A percentile compares a stretch with the other conserved stretches of the same genome.
phyloP scores from a whole-genome alignment of 2,797 vertebrate genomes.

The Enteromius trimaculatus region DNA sequence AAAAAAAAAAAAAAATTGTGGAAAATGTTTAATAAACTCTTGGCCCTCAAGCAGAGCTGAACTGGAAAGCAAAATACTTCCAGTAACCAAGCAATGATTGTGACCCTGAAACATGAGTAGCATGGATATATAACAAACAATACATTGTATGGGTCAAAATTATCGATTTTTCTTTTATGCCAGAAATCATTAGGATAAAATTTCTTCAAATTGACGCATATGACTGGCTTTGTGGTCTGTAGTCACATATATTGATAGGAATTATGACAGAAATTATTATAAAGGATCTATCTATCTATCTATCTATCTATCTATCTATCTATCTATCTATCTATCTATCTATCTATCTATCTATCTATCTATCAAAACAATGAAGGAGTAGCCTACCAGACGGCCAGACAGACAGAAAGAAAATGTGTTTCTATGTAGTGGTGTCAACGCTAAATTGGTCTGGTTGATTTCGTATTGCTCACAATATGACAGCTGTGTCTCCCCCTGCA shows the following conservation, averaged over 20 bases:
- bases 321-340: neutral
- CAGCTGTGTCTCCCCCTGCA: conserved; percentile 37
- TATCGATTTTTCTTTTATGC: neutral
- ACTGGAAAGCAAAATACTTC: neutral
- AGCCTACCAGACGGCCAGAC: conserved; percentile 1
- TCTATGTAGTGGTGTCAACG: neutral
- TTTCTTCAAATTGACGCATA: too few species aligned
- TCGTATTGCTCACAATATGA: neutral
- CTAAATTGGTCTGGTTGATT: neutral
- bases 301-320: neutral
- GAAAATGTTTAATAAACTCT: conserved; percentile 10
- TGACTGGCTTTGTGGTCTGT: neutral
- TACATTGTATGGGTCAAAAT: neutral
- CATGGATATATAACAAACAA: neutral
- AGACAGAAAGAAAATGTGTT: neutral
- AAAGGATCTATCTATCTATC: neutral
- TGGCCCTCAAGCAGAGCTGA: neutral
- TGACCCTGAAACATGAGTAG: neutral
- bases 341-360: neutral
- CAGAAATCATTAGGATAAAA: neutral
- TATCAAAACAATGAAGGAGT: neutral
- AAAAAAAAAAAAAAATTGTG: neutral
- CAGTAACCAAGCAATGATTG: neutral
- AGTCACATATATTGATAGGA: neutral
- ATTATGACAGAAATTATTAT: neutral